Evolutionary conservation across 2,888 invertebrate genomes (phyloP).

Genomic region (Coenonympha arcania): DNA sequence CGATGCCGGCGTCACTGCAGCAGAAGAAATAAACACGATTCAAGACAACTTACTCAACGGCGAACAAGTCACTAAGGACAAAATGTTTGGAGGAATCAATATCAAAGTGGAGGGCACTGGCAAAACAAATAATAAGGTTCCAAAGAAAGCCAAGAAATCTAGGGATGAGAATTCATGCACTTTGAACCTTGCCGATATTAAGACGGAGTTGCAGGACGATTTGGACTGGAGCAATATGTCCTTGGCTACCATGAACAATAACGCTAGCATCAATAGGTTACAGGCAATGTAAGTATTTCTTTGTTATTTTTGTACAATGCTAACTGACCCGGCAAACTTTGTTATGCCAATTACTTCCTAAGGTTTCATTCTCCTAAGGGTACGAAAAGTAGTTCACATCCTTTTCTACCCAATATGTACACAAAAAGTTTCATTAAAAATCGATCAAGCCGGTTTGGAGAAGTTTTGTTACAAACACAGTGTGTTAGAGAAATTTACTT

Average conservation of each 20-base stretch:
- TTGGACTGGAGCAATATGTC: slow-evolving; percentile 68
- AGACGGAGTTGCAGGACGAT: slow-evolving; percentile 68
- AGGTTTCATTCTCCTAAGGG: no score
- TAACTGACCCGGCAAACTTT: no score
- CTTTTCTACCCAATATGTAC: no score
- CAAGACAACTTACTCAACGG: slow-evolving; percentile 40
- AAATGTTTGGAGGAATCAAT: slow-evolving; percentile 63
- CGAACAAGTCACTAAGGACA: slow-evolving; percentile 46
- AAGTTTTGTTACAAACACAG: no score
- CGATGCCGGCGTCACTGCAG: slow-evolving; percentile 47
- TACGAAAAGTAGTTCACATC: no score
- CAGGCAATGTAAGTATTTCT: slow-evolving; percentile 58
- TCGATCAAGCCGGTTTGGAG: no score
- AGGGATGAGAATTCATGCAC: slow-evolving; percentile 35
- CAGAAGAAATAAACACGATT: slow-evolving; percentile 46
- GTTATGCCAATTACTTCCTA: no score
- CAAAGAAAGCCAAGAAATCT: slow-evolving; percentile 48
- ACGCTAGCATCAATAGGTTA: slow-evolving; percentile 54
- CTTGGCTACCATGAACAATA: slow-evolving; percentile 62
- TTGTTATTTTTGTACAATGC: not conserved
- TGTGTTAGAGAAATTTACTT: no score
- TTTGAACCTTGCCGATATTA: slow-evolving; percentile 58
- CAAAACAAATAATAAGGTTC: slow-evolving; percentile 32
- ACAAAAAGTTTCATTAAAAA: no score
- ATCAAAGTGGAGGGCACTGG: slow-evolving; percentile 48